Conservation (phyloP, 2,113 vertebrate genomes). For the Amia ocellicauda region DNA sequence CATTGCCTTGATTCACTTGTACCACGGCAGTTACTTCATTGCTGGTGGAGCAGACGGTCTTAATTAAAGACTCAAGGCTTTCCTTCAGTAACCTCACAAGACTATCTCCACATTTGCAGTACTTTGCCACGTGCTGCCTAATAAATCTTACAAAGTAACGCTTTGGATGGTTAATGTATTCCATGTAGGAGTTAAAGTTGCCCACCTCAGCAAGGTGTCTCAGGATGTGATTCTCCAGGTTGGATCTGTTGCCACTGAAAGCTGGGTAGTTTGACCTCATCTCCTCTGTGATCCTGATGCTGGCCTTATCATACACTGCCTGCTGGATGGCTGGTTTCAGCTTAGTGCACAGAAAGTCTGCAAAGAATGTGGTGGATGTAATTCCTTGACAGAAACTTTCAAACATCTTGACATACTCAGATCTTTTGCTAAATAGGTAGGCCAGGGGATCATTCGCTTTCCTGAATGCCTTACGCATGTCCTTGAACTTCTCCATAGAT, state of each 20-base stretch:
- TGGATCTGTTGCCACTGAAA: neutral
- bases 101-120: neutral
- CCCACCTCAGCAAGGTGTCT: neutral
- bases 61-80: neutral
- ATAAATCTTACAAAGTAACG: conserved; percentile 11
- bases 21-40: neutral
- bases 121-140: neutral
- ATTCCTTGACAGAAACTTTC: neutral
- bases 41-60: neutral
- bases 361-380: conserved; percentile 21
- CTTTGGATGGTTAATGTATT: conserved; percentile 1
- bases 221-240: conserved; percentile 10
- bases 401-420: no score
- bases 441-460: no score
- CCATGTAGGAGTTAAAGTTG: no score
- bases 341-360: no score
- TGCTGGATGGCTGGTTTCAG: no score
- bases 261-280: conserved; percentile 11
- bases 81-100: neutral
- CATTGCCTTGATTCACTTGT: neutral
- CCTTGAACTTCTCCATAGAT: conserved; percentile 37
- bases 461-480: no score
- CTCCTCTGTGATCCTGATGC: neutral
- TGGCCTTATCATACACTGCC: conserved; percentile 1
- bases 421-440: no score